A percentile compares a stretch with the other conserved stretches of the same genome.
Evolutionary conservation across 1,140 invertebrate species (phyloP).

Genomic region (Episyrphus balteatus): DNA sequence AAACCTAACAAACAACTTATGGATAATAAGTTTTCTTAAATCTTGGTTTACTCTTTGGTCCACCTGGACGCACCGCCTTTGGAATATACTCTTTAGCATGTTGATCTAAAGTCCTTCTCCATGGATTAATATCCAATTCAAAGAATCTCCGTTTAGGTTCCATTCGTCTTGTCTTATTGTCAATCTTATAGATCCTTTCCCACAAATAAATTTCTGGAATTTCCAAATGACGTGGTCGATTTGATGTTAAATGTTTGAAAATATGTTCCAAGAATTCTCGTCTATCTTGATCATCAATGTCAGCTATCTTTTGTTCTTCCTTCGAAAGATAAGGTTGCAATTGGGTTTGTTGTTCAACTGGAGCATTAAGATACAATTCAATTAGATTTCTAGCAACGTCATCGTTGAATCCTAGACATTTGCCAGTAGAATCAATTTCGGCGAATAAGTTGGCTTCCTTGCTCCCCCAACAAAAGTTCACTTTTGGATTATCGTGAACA

Average conservation of each 20-base stretch:
- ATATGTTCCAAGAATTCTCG: conserved; percentile 53
- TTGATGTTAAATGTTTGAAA: conserved; percentile 56
- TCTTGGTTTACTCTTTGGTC: conserved; percentile 45
- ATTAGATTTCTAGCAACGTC: conserved; percentile 62
- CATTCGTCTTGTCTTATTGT: conserved; percentile 50
- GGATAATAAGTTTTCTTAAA: conserved; percentile 52
- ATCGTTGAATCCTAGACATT: conserved; percentile 70
- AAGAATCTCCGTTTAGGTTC: conserved; percentile 57
- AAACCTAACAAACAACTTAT: too few relatives aligned
- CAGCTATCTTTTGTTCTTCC: conserved; percentile 46
- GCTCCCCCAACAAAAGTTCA: conserved; percentile 75
- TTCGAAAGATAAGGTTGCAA: conserved; percentile 62
- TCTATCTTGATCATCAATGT: conserved; percentile 54
- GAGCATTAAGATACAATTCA: conserved; percentile 62
- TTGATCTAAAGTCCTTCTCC: conserved; percentile 47
- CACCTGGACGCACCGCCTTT: conserved; percentile 43
- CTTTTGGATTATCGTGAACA: conserved; percentile 49
- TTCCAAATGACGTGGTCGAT: conserved; percentile 47
- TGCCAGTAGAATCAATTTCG: conserved; percentile 49
- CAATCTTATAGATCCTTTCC: conserved; percentile 66
- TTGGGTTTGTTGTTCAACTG: conserved; percentile 49
- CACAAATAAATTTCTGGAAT: conserved; percentile 59
- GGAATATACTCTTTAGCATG: conserved; percentile 57
- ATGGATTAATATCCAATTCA: conserved; percentile 49
- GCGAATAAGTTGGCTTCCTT: conserved; percentile 63